These are phyloP conservation scores for Hepsetus odoe DNA, from an alignment of 2,113 vertebrate genomes.

Conservation along the genomic window DNA sequence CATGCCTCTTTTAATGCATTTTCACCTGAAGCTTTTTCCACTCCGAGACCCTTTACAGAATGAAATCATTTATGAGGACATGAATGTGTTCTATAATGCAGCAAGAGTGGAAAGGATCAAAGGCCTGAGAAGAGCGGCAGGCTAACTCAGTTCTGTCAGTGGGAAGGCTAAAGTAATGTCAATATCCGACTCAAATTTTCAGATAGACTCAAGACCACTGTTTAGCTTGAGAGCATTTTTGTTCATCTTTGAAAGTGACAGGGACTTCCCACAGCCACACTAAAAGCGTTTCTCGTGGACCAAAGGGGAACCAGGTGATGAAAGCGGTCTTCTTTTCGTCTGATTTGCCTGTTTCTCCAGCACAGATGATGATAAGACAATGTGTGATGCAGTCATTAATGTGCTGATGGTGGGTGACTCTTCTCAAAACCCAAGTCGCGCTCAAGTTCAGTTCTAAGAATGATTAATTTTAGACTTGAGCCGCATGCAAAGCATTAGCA, in stretches of 20 bases:
- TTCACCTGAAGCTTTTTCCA: constrained; percentile 31
- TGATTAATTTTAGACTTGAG: neutral
- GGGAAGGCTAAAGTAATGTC: constrained; percentile 43
- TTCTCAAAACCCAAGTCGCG: neutral
- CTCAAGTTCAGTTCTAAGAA: neutral
- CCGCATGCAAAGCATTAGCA: neutral
- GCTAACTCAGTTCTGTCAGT: constrained; percentile 15
- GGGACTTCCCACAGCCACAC: constrained; percentile 8
- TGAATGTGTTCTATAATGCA: constrained; percentile 41
- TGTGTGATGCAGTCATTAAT: neutral
- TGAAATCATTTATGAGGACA: constrained; percentile 45
- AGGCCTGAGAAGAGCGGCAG: constrained; percentile 23
- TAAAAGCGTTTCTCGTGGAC: neutral
- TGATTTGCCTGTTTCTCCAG: neutral
- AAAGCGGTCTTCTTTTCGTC: constrained; percentile 13
- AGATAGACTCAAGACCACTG: constrained; percentile 21
- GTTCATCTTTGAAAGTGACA: constrained; percentile 33
- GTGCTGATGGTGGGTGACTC: neutral
- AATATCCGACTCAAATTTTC: constrained; percentile 41
- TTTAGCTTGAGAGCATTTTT: constrained; percentile 46
- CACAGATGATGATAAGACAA: neutral
- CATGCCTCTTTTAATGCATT: constrained; percentile 32
- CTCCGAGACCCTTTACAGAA: constrained; percentile 37
- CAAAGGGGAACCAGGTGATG: constrained; percentile 1
- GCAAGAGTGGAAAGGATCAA: constrained; percentile 43